Conservation (phyloP, 2,797 vertebrate genomes). For the Microchirus variegatus region DNA sequence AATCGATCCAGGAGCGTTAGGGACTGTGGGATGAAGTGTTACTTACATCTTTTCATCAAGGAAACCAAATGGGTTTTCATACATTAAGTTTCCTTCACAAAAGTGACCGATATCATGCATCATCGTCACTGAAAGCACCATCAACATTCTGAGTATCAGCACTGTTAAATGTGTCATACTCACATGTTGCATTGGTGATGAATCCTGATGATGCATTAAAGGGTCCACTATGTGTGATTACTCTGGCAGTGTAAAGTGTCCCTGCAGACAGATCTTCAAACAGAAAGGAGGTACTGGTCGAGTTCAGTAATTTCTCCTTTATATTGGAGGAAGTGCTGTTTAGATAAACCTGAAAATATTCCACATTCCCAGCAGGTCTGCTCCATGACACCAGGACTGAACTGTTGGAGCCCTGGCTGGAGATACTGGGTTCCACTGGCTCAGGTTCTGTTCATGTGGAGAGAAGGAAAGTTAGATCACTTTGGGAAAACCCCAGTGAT, state of each 20-base stretch:
- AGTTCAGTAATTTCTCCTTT: fast-evolving
- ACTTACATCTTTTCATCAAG: too few relatives aligned
- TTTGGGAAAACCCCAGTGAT: neutral
- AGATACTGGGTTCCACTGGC: conserved; percentile 34
- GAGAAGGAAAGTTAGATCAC: too few relatives aligned
- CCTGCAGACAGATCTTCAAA: conserved; percentile 65
- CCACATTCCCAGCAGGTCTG: conserved; percentile 54
- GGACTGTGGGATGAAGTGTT: conserved; percentile 54
- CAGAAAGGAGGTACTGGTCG: fast-evolving
- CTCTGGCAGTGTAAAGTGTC: conserved; percentile 40
- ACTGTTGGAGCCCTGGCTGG: conserved; percentile 54
- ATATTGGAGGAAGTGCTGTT: neutral
- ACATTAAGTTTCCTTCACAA: too few relatives aligned
- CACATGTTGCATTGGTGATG: conserved; percentile 73
- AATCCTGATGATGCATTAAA: conserved; percentile 49
- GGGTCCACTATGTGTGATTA: conserved; percentile 60
- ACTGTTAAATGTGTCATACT: conserved; percentile 45
- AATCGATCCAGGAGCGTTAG: conserved; percentile 72
- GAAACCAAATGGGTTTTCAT: too few relatives aligned
- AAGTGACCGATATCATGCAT: too few relatives aligned
- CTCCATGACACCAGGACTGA: conserved; percentile 66
- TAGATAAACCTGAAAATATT: conserved; percentile 35
- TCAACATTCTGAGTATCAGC: neutral
- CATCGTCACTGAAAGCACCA: too few relatives aligned
- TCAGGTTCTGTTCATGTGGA: conserved; percentile 59